Evolutionary conservation across 2,888 invertebrate species (phyloP).

Genomic region (Petrophora chlorosata): DNA sequence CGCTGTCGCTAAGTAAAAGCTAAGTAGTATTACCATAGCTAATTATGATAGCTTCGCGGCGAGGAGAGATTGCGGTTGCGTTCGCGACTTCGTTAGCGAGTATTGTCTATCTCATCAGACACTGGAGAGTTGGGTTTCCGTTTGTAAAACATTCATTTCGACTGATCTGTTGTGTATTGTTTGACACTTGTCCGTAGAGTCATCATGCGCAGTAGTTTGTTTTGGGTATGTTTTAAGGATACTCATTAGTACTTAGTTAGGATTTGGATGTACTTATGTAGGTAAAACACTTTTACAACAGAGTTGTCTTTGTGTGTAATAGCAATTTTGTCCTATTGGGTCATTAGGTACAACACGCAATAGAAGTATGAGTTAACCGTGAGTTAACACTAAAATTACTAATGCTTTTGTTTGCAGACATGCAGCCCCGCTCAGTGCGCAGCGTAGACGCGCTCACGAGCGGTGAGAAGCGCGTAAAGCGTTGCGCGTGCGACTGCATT

Average conservation of each 20-base stretch:
- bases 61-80: constrained; percentile 27
- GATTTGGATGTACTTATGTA: too few species aligned
- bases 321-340: too few species aligned
- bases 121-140: constrained; percentile 13
- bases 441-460: constrained; percentile 78
- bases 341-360: too few species aligned
- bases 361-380: neutral
- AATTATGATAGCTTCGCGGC: constrained; percentile 27
- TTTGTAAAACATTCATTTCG: constrained; percentile 12
- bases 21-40: constrained; percentile 16
- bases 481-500: constrained; percentile 90
- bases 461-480: constrained; percentile 87
- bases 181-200: neutral
- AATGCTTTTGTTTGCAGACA: constrained; percentile 85
- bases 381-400: constrained; percentile 9
- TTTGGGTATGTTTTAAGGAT: too few species aligned
- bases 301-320: too few species aligned
- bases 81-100: constrained; percentile 34
- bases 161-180: constrained; percentile 1
- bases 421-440: constrained; percentile 89
- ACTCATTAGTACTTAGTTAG: too few species aligned
- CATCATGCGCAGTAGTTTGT: too few species aligned
- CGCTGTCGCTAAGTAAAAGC: neutral
- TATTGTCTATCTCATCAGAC: constrained; percentile 28
- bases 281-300: too few species aligned